Evolutionary conservation across 2,797 vertebrate genomes (phyloP).

Genomic region (Aratinga solstitialis): DNA sequence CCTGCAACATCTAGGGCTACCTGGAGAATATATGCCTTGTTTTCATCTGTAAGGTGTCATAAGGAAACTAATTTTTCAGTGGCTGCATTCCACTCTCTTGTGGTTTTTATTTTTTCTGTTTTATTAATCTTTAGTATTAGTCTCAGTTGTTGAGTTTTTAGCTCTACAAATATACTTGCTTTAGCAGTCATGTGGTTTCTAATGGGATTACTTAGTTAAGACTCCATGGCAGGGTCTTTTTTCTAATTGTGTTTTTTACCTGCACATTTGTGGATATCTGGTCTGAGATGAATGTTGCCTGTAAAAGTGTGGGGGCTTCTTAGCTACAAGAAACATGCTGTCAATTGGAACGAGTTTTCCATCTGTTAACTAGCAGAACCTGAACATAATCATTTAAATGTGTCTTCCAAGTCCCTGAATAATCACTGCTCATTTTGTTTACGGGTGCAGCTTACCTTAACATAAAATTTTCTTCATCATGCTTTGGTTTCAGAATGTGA

Average conservation of each 20-base stretch:
- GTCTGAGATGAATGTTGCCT: neutral
- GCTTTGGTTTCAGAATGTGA: neutral
- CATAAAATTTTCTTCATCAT: neutral
- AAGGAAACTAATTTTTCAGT: neutral
- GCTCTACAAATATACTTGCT: accelerated
- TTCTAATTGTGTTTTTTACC: neutral
- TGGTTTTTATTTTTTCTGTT: neutral
- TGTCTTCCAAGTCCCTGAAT: neutral
- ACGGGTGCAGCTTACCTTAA: neutral
- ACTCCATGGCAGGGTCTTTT: neutral
- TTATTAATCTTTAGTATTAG: neutral
- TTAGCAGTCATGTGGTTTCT: neutral
- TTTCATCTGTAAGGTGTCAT: neutral
- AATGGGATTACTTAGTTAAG: neutral
- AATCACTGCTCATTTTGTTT: neutral
- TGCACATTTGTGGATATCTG: neutral
- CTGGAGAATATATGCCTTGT: neutral
- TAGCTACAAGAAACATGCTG: neutral
- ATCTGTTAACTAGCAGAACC: neutral
- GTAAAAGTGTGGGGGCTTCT: neutral
- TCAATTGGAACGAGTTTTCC: neutral
- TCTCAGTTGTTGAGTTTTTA: neutral
- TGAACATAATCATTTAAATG: neutral
- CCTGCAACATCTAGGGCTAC: neutral
- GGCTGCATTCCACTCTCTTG: neutral